These are phyloP conservation scores for Cygnus atratus DNA, from an alignment of 2,113 vertebrate species.

Conservation along the genomic window DNA sequence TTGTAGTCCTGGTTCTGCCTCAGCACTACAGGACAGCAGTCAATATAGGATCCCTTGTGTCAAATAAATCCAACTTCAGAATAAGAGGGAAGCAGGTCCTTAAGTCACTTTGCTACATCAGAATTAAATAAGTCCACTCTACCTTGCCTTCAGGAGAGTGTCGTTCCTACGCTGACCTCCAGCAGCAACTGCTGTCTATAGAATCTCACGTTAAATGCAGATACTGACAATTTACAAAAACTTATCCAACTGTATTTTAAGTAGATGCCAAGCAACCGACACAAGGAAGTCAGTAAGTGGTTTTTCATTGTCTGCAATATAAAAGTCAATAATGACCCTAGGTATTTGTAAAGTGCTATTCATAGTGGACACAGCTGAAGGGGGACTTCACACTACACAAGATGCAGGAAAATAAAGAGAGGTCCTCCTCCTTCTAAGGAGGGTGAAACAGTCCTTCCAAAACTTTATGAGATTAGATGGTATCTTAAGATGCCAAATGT, in stretches of 20 bases:
- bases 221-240: neutral
- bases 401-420: neutral
- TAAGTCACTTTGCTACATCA: neutral
- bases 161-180: neutral
- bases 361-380: neutral
- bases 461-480: neutral
- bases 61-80: neutral
- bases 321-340: neutral
- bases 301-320: neutral
- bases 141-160: neutral
- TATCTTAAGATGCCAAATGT: neutral
- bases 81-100: neutral
- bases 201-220: neutral
- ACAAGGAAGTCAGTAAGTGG: neutral
- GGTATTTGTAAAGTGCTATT: neutral
- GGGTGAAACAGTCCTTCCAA: neutral
- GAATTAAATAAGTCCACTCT: neutral
- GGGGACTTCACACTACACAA: neutral
- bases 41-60: neutral
- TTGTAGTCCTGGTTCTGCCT: constrained; percentile 1
- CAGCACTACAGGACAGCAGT: neutral
- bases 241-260: neutral
- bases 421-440: neutral
- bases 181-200: neutral
- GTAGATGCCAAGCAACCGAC: neutral